phyloP scores from a whole-genome alignment of 2,888 invertebrate species.

The Cenopis cana region DNA sequence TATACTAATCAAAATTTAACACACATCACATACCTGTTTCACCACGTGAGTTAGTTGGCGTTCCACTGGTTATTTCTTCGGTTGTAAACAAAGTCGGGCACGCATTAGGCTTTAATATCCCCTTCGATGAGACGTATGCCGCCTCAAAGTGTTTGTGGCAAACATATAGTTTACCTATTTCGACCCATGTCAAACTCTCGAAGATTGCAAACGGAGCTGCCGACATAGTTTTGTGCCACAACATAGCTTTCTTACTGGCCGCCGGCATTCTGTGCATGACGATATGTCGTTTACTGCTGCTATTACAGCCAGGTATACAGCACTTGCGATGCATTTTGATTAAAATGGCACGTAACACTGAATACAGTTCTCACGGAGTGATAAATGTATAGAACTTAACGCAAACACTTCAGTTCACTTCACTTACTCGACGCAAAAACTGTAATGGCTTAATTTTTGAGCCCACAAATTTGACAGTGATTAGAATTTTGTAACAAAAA shows the following conservation, averaged over 20 bases:
- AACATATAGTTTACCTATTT: constrained; percentile 5
- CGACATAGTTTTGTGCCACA: not conserved
- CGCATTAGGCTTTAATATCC: not conserved
- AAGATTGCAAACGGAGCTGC: not conserved
- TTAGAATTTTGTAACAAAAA: no score
- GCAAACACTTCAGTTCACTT: no score
- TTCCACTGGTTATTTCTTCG: no score
- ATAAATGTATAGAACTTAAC: no score
- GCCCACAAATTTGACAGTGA: no score
- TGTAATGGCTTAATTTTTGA: no score
- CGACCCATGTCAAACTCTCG: not conserved
- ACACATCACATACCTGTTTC: no score
- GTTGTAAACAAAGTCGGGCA: not conserved
- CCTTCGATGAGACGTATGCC: not conserved
- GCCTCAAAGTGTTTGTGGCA: not conserved
- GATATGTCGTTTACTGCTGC: not conserved
- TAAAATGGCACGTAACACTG: not conserved
- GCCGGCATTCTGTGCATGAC: not conserved
- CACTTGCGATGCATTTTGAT: not conserved
- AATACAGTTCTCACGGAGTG: no score
- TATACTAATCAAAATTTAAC: no score
- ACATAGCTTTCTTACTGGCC: not conserved
- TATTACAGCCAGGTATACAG: constrained; percentile 2
- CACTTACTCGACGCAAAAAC: no score
- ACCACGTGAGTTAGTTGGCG: no score